Evolutionary conservation across 2,797 vertebrate genomes (phyloP).

Genomic region (Bradypus variegatus): DNA sequence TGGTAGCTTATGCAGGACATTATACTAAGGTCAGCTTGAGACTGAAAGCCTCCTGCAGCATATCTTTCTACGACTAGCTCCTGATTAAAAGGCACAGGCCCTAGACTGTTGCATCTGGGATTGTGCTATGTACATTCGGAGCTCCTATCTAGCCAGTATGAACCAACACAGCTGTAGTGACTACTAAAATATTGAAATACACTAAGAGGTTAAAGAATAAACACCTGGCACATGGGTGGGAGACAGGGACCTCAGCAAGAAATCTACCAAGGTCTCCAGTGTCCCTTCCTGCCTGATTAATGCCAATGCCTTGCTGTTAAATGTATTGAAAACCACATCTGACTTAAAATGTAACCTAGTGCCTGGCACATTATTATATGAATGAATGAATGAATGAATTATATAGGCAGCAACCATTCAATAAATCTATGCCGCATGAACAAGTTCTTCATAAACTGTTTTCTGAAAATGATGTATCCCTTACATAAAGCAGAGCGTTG

Average conservation of each 20-base stretch:
- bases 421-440: not conserved
- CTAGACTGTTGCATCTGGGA: not conserved
- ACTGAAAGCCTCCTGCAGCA: not conserved
- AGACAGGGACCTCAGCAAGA: not conserved
- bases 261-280: not conserved
- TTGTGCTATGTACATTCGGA: not conserved
- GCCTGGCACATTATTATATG: not conserved
- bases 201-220: not conserved
- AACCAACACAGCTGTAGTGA: not conserved
- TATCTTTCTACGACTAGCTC: not conserved
- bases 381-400: not conserved
- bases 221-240: not conserved
- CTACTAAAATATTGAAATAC: not conserved
- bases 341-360: not conserved
- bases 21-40: not conserved
- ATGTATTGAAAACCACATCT: not conserved
- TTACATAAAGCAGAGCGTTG: not conserved
- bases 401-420: not conserved
- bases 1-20: not conserved
- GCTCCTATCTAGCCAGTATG: no score
- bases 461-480: slow-evolving; percentile 5
- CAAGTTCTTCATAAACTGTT: not conserved
- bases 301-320: not conserved
- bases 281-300: not conserved
- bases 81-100: not conserved